Base-by-base conservation (phyloP, 2,113 vertebrate genomes). In the Bombycilla garrulus region DNA sequence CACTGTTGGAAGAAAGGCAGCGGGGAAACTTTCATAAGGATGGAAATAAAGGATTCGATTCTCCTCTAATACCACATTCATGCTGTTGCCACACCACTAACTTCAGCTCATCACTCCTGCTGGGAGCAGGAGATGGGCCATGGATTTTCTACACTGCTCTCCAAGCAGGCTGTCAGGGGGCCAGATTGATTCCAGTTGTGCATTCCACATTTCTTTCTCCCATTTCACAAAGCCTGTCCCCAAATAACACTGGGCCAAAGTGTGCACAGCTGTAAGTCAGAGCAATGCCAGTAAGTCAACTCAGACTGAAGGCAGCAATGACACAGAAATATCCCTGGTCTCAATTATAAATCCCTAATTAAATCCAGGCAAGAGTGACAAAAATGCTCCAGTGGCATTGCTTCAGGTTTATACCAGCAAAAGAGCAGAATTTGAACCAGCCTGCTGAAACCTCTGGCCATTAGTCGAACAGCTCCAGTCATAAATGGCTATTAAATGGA, bases 1-100 rank as follows among this genome's bases (percentile, higher is more conserved):
- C 99, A 99, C 99, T 98, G 96, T 66, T 66, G 91, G 94, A 95
- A 96, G 89, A 97, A 76, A 97, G 80, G 73, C 95, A 97, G 78
- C 2, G 0, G 92, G 81, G 82, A 96, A 93, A 96, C 71, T 97
- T 95, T 95, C 91, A 45, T 86, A 92, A 87, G 77, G 92, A 71
- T 94, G 91, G 82, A 95, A 96, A 97, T 66, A 81, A 90, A 84
- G 62, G 47, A 74, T 80, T 91, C 0, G 3, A 85, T 92, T 96
- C 88, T 86, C 79, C 64, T 91, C 74, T 92, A 94, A 94, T 77
- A 92, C 94, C 93, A 95, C 77, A 84, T 94, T 95, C 92, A 96
- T 95, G 94, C 88, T 95, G 88, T 91, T 96, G 92, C 93, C 95
- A 92, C 38, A 10, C 94, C 92, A 96, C 88, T 93, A 83, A 79